A percentile compares a stretch with the other conserved stretches of the same genome.
phyloP scores from a whole-genome alignment of 2,797 vertebrate species.

The Harpagifer antarcticus region DNA sequence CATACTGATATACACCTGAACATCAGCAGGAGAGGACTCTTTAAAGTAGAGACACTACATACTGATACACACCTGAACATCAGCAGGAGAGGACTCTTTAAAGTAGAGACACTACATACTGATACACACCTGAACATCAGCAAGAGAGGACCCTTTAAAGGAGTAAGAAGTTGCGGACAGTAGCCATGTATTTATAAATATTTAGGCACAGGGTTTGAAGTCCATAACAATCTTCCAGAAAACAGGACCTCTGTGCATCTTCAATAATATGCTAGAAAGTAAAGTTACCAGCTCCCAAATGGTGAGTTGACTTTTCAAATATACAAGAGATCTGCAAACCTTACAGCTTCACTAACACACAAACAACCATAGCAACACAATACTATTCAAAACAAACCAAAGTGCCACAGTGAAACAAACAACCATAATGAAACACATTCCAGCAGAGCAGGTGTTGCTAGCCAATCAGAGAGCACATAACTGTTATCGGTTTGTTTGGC shows the following conservation, averaged over 20 bases:
- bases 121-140: too few species aligned
- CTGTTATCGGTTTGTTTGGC: background rate
- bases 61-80: too few species aligned
- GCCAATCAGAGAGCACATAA: slow-evolving; percentile 11
- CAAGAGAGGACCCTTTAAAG: background rate
- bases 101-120: too few species aligned
- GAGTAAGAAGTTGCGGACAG: background rate
- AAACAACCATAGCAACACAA: slow-evolving; percentile 6
- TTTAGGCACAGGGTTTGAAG: background rate
- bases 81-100: too few species aligned
- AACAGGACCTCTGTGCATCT: background rate
- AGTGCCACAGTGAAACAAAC: slow-evolving; percentile 21
- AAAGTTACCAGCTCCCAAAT: background rate
- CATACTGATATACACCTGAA: too few species aligned
- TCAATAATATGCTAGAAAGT: background rate
- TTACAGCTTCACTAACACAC: background rate
- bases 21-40: too few species aligned
- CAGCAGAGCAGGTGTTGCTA: slow-evolving; percentile 35
- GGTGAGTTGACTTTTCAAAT: background rate
- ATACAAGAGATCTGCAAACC: slow-evolving; percentile 2
- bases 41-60: too few species aligned
- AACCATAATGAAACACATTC: slow-evolving; percentile 5
- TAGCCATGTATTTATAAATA: background rate
- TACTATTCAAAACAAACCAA: slow-evolving; percentile 9
- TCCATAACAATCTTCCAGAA: background rate